Evolutionary conservation across 92 coral and sea anemone genomes (phyloP).

Genomic region (Umimayanthus chanpuru): DNA sequence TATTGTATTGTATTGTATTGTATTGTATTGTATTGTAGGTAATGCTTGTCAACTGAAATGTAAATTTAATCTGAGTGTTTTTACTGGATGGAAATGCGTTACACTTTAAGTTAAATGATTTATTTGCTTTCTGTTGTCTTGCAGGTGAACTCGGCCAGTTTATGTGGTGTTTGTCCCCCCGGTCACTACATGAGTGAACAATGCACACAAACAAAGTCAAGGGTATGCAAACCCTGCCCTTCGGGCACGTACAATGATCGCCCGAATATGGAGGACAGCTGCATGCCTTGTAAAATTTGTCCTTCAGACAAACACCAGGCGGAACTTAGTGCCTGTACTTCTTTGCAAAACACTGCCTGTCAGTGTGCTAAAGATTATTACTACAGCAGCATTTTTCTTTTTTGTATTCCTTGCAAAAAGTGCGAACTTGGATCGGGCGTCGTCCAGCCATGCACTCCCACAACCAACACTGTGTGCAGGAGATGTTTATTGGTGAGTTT

Average conservation of each 20-base stretch:
- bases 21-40: not conserved
- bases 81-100: not conserved
- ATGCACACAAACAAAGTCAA: not conserved
- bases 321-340: slow-evolving; percentile 34
- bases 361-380: slow-evolving; percentile 46
- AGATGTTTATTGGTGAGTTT: slow-evolving; percentile 56
- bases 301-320: slow-evolving; percentile 26
- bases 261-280: not conserved
- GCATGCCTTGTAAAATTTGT: slow-evolving; percentile 50
- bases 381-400: slow-evolving; percentile 14
- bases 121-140: not conserved
- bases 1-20: too few relatives aligned
- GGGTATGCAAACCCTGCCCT: slow-evolving; percentile 16
- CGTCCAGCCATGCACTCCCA: slow-evolving; percentile 38
- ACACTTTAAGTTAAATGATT: not conserved
- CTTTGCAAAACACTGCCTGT: slow-evolving; percentile 56
- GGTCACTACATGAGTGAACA: not conserved
- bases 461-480: slow-evolving; percentile 53
- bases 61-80: too few relatives aligned
- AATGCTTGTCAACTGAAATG: not conserved
- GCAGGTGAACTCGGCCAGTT: slow-evolving; percentile 31
- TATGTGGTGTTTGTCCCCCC: slow-evolving; percentile 37
- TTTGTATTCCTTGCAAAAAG: slow-evolving; percentile 53
- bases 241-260: not conserved
- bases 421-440: slow-evolving; percentile 69